These are phyloP conservation scores for Panopea generosa DNA, from an alignment of 2,888 invertebrate species.

Conservation along the genomic window DNA sequence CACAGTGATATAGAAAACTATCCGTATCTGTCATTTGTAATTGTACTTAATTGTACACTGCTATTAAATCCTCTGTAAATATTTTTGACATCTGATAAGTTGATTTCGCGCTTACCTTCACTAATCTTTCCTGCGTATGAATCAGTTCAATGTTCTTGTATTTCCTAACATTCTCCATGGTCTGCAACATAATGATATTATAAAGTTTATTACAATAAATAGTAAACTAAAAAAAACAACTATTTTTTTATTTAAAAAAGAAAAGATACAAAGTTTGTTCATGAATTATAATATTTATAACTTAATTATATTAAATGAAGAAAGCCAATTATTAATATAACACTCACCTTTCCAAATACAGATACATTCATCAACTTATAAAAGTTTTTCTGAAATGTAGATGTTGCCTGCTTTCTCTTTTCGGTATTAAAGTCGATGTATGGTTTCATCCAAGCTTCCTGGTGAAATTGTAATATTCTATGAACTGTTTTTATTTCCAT, in stretches of 20 bases:
- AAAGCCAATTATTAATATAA: background rate
- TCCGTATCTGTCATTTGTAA: slow-evolving; percentile 55
- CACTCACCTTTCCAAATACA: slow-evolving; percentile 82
- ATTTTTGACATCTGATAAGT: slow-evolving; percentile 35
- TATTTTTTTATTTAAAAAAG: background rate
- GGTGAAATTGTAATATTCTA: slow-evolving; percentile 74
- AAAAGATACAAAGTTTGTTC: no score
- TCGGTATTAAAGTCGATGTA: slow-evolving; percentile 78
- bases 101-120: slow-evolving; percentile 33
- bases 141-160: slow-evolving; percentile 43
- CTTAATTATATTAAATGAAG: no score
- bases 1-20: slow-evolving; percentile 14
- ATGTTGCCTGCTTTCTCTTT: slow-evolving; percentile 70
- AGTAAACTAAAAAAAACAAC: background rate
- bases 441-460: slow-evolving; percentile 78
- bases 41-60: slow-evolving; percentile 26
- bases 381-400: slow-evolving; percentile 71
- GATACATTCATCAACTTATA: slow-evolving; percentile 72
- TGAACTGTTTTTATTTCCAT: slow-evolving; percentile 70
- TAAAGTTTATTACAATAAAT: background rate
- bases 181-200: slow-evolving; percentile 19
- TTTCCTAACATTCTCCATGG: slow-evolving; percentile 51
- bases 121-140: slow-evolving; percentile 24
- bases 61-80: slow-evolving; percentile 43
- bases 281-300: no score